Base-by-base conservation (phyloP, 2,113 vertebrate species). In the Nibea albiflora region DNA sequence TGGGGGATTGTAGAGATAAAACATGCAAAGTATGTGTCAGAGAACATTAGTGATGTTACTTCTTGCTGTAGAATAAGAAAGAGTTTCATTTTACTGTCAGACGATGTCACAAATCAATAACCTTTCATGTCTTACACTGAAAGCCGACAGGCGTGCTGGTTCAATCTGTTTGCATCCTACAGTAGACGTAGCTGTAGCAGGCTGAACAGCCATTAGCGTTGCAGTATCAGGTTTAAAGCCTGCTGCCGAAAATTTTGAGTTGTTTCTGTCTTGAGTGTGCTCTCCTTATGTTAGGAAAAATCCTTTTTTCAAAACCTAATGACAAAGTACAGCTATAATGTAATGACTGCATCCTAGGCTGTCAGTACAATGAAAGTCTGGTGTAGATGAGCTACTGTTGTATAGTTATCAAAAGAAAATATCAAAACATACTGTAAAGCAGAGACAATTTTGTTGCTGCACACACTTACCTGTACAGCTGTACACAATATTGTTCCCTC, bases 71-170 rank as follows among this genome's bases (percentile, higher is more conserved):
- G 84, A 88, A 76, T 83, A 84, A 85, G 46, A 78, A 58, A 20
- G 31, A 17, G 31, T 80, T 79, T 75, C 61, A 78, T 68, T 84
- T 92, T 79, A 70, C 35, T 79, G 62, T 85, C 63, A 81, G 78
- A 85, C 69, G 16, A 83, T 90, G 58, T 80, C 47, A 86, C 60
- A 86, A 82, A 90, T 89, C 70, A 86, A 83, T 88, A 87, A 85
- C 80, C 47, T 90, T 80, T 83, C 35, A 82, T 79, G 71, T 82
- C 44, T 68, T 54, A 68, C 52, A 57, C 71, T 69, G 80, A 68
- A 58, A 82, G 26, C 72, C 54, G 35, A n/a, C 44, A 81, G 53
- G 66, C 7, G 31, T 87, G 58, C 62, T 64, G 7, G 60, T 69
- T 87, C 44, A 71, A 19, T 73, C 50, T 75, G 69, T 90, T 90